Percentiles rank a stretch among this genome's conserved stretches.
Evolutionary conservation across 2,888 invertebrate species (phyloP).

Genomic region (Heliconius sara): DNA sequence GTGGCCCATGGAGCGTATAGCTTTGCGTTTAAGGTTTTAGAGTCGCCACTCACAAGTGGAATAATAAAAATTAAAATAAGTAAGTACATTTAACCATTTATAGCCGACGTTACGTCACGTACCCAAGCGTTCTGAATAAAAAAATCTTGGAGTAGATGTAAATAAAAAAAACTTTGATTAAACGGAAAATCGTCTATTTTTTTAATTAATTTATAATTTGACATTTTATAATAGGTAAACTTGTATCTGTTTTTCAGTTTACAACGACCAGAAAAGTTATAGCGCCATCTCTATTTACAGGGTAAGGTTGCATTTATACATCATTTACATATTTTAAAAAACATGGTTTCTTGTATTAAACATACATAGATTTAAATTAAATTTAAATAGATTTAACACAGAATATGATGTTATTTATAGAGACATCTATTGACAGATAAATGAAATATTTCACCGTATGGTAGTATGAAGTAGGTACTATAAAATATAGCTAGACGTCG

Average conservation of each 20-base stretch:
- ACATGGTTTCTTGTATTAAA: no score
- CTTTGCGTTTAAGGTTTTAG: slow-evolving; percentile 13
- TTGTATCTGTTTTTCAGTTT: no score
- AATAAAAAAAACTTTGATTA: not conserved
- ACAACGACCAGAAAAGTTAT: no score
- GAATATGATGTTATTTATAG: not conserved
- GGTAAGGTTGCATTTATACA: no score
- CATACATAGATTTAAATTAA: no score
- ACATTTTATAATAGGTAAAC: no score
- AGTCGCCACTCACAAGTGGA: not conserved
- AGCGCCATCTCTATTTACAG: no score
- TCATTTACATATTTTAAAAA: no score
- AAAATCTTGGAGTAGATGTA: not conserved
- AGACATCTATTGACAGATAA: not conserved
- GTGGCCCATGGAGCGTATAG: slow-evolving; percentile 1
- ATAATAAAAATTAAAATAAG: slow-evolving; percentile 13
- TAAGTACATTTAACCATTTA: not conserved
- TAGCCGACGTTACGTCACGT: not conserved
- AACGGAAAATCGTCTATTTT: no score
- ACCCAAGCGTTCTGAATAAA: not conserved
- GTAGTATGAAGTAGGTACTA: not conserved
- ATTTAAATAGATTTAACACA: no score
- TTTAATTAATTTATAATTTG: no score
- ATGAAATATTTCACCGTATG: not conserved
- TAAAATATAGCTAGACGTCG: not conserved